phyloP scores from a whole-genome alignment of 2,113 vertebrate species.

The Catagonus wagneri region DNA sequence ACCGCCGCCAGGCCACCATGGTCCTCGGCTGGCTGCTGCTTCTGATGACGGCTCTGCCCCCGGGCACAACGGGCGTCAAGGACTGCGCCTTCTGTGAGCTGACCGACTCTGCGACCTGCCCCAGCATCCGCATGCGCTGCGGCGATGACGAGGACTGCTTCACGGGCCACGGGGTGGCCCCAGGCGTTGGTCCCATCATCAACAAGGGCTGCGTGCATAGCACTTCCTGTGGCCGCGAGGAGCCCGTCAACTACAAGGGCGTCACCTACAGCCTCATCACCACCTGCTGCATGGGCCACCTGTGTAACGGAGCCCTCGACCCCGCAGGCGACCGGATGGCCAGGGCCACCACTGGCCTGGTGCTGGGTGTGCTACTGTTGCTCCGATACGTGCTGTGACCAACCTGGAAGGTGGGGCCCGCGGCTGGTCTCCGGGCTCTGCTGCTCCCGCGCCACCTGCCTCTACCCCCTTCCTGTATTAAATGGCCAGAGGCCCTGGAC shows the following conservation, averaged over 20 bases:
- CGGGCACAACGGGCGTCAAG: not conserved
- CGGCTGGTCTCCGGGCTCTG: not conserved
- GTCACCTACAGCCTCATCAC: conserved; percentile 81
- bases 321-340: rapidly evolving
- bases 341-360: not conserved
- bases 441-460: rapidly evolving
- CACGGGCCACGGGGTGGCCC: conserved; percentile 69
- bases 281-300: conserved; percentile 63
- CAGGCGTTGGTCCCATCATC: conserved; percentile 42
- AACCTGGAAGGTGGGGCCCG: not conserved
- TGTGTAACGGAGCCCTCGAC: conserved; percentile 60
- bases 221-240: conserved; percentile 73
- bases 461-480: not conserved
- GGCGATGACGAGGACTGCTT: conserved; percentile 79
- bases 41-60: not conserved
- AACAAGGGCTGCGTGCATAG: conserved; percentile 77
- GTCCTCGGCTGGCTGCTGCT: conserved; percentile 54
- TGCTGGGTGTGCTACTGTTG: not conserved
- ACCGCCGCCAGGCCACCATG: conserved; percentile 3
- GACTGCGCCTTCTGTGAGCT: conserved; percentile 81
- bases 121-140: conserved; percentile 62
- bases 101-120: conserved; percentile 53
- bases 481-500: conserved; percentile 60
- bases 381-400: not conserved
- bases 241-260: conserved; percentile 77